Conservation (phyloP, 2,113 vertebrate genomes). For the Willisornis vidua region DNA sequence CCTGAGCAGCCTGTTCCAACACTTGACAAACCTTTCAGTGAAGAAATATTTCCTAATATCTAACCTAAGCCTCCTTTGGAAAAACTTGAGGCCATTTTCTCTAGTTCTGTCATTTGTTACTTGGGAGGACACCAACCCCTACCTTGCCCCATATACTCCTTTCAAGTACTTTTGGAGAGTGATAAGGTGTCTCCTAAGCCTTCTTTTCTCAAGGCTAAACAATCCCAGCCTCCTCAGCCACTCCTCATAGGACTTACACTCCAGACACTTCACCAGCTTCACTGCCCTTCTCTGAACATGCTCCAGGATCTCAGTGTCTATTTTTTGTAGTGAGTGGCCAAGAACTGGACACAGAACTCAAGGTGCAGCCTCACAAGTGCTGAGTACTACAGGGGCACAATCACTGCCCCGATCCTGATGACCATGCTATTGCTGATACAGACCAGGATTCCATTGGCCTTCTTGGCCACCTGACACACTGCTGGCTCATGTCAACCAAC, state of each 20-base stretch:
- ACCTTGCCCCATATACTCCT: neutral
- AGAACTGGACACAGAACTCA: neutral
- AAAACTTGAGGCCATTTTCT: neutral
- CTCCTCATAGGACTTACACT: neutral
- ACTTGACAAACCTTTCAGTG: neutral
- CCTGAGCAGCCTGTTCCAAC: neutral
- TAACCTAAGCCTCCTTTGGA: neutral
- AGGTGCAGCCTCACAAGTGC: neutral
- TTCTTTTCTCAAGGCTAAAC: neutral
- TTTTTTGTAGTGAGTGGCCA: neutral
- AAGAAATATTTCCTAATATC: neutral
- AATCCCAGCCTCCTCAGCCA: neutral
- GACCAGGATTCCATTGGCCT: neutral
- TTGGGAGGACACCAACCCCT: rapidly evolving
- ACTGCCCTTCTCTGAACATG: neutral
- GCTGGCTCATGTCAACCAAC: rapidly evolving
- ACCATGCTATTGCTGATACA: neutral
- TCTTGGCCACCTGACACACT: neutral
- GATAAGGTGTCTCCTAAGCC: neutral
- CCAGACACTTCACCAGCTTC: neutral
- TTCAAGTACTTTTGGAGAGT: neutral
- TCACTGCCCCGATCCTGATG: neutral
- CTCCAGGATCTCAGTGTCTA: neutral
- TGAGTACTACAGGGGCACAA: neutral
- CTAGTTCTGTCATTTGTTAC: neutral